Base-by-base conservation (phyloP, 2,888 invertebrate species). In the Mythimna vitellina region DNA sequence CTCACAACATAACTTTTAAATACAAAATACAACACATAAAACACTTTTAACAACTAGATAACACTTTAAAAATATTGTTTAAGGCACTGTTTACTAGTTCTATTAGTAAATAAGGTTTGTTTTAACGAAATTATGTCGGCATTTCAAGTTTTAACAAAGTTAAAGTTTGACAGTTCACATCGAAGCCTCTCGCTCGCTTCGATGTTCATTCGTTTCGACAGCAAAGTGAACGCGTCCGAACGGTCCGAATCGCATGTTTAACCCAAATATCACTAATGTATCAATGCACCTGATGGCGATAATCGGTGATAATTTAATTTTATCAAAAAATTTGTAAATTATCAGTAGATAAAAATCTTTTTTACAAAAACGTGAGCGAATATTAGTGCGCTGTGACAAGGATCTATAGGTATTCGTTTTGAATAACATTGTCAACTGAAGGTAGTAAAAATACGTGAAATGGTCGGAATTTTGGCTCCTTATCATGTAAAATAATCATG, bases 151-250 rank as follows among this genome's bases (percentile, higher is more conserved):
- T 35, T 53, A 78, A 68, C 78, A 85, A 85, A 86, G 81, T 87
- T 82, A 83, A 71, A 86, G 83, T 88, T 89, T 89, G 89, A 89
- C 89, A 89, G 86, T 86, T 89, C 58, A 58, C 73, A 80, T 86
- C 87, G 85, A 86, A 85, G 86, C 87, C 87, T 88, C 82, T 80
- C 83, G 78, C 83, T 88, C 83, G 75, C 57, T 57, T 38, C 79
- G 67, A 65, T 73, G 81, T 88, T 87, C 82, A 81, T 78, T 79
- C 73, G 69, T 68, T 77, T 83, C 73, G 72, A 81, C 60, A 67
- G 70, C 38, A 4, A 67, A 80, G 66, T 76, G 64, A 78, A 76
- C 57, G 65, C 80, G 75, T 89, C 62, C 25, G n/a, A 78, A 73
- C 42, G 72, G 76, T 86, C 85, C 85, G 85, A 78, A 61, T 75